Evolutionary conservation across 2,113 vertebrate genomes (phyloP).

Genomic region (Trematocara unimaculatum): DNA sequence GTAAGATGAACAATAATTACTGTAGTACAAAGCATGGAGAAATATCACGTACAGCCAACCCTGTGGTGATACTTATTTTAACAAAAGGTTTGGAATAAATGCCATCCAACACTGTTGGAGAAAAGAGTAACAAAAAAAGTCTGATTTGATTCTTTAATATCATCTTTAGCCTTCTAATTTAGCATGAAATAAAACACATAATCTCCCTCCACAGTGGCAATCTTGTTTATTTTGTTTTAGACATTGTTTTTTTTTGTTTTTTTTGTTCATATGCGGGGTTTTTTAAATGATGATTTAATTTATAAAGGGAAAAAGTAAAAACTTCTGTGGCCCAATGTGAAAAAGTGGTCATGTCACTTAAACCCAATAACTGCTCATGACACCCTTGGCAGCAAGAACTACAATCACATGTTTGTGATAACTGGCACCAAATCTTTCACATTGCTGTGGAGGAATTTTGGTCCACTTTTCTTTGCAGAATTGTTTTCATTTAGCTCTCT

Average conservation of each 20-base stretch:
- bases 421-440: not conserved
- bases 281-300: not conserved
- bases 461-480: not conserved
- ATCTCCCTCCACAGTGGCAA: not conserved
- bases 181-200: not conserved
- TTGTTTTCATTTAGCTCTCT: not conserved
- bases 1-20: not conserved
- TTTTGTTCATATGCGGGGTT: not conserved
- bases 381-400: not conserved
- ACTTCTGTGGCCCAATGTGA: not conserved
- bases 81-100: not conserved
- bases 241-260: not conserved
- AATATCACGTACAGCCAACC: not conserved
- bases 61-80: not conserved
- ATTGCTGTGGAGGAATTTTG: not conserved
- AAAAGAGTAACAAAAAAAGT: not conserved
- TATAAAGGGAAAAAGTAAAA: not conserved
- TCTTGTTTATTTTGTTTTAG: not conserved
- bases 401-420: not conserved
- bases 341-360: not conserved
- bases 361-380: not conserved
- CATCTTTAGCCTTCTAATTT: not conserved
- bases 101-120: not conserved
- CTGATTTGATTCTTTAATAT: not conserved
- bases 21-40: not conserved